Conservation (phyloP, 2,888 invertebrate genomes). For the Drosophila prostipennis region DNA sequence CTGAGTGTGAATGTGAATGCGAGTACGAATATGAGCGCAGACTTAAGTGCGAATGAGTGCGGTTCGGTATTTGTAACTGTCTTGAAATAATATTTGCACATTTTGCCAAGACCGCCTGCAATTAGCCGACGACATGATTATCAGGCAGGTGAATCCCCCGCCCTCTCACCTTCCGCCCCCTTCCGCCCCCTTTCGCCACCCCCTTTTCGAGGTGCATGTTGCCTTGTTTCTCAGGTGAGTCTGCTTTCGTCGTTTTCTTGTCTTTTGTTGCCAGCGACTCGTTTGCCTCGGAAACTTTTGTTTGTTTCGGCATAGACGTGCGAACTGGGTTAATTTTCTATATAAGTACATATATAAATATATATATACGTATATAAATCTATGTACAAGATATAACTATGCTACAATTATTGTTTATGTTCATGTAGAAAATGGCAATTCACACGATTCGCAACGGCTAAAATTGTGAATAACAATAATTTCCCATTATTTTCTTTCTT, state of each 20-base stretch:
- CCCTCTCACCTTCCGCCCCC: slow-evolving; percentile 12
- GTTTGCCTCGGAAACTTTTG: slow-evolving; percentile 48
- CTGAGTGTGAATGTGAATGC: slow-evolving; percentile 19
- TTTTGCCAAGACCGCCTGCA: slow-evolving; percentile 55
- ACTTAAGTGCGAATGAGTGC: slow-evolving; percentile 12
- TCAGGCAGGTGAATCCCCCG: slow-evolving; percentile 24
- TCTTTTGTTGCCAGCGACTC: slow-evolving; percentile 33
- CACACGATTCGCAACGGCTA: slow-evolving; percentile 63
- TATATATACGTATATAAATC: slow-evolving; percentile 21
- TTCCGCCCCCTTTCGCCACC: slow-evolving; percentile 33
- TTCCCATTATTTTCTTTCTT: slow-evolving; percentile 33
- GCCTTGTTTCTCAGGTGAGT: slow-evolving; percentile 17
- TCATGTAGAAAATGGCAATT: slow-evolving; percentile 46
- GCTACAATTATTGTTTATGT: slow-evolving; percentile 59
- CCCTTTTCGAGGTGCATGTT: slow-evolving; percentile 34
- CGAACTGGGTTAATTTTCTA: slow-evolving; percentile 79
- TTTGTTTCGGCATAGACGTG: slow-evolving; percentile 74
- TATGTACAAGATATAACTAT: slow-evolving; percentile 18
- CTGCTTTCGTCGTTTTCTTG: slow-evolving; percentile 48
- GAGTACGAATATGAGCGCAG: slow-evolving; percentile 3
- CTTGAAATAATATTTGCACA: slow-evolving; percentile 65
- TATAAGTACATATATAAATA: slow-evolving; percentile 41
- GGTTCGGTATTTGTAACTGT: slow-evolving; percentile 27
- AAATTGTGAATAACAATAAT: slow-evolving; percentile 25
- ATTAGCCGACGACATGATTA: slow-evolving; percentile 59